A percentile compares a stretch with the other conserved stretches of the same genome.
These are phyloP conservation scores for Phrynosoma platyrhinos DNA, from an alignment of 2,113 vertebrate genomes.

Conservation along the genomic window DNA sequence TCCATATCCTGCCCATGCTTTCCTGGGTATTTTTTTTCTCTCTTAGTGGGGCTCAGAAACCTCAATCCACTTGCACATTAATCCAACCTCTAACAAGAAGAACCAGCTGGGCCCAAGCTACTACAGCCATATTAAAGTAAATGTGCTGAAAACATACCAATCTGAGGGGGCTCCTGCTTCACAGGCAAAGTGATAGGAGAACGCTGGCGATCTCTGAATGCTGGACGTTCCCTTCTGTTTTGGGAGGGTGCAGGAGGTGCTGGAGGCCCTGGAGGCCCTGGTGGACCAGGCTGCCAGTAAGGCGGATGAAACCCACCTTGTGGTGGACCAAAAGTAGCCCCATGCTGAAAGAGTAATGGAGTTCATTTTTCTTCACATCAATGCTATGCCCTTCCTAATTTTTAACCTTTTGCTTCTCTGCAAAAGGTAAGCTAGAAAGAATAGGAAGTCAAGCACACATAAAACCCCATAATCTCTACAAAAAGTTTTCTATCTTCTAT, in stretches of 20 bases:
- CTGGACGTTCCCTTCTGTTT: constrained; percentile 92
- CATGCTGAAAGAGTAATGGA: constrained; percentile 90
- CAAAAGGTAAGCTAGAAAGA: constrained; percentile 66
- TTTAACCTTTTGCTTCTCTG: constrained; percentile 12
- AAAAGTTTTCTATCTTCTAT: constrained; percentile 60
- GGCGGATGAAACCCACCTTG: constrained; percentile 91
- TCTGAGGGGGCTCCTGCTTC: constrained; percentile 91
- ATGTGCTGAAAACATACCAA: constrained; percentile 84
- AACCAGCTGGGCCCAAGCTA: not conserved
- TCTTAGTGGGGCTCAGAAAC: not conserved
- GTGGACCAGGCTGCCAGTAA: constrained; percentile 95
- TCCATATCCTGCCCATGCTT: not conserved
- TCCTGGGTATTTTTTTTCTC: no score
- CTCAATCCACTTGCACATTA: not conserved
- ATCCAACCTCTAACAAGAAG: not conserved
- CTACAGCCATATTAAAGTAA: not conserved
- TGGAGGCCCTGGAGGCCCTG: constrained; percentile 82
- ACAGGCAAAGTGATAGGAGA: constrained; percentile 93
- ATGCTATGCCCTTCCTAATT: constrained; percentile 64
- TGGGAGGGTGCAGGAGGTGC: constrained; percentile 91
- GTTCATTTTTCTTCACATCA: constrained; percentile 84
- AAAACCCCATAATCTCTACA: constrained; percentile 71
- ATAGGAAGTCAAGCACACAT: constrained; percentile 78
- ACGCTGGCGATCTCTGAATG: constrained; percentile 92
- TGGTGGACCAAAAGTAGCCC: constrained; percentile 91